Evolutionary conservation across 2,797 vertebrate species (phyloP).

Genomic region (Muscicapa striata): DNA sequence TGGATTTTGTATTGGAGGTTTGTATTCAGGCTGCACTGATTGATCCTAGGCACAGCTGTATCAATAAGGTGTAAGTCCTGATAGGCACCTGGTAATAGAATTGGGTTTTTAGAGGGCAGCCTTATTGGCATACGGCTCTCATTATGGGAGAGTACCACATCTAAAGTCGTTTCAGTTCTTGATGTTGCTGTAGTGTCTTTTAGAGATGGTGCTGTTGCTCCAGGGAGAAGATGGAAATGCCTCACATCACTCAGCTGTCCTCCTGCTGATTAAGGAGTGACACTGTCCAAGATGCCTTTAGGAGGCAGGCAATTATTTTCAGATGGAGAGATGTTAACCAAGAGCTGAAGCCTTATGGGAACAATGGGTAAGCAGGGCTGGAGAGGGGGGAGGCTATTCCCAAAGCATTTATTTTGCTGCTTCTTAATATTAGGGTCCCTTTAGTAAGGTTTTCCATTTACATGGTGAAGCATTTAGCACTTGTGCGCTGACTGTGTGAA

Average conservation of each 20-base stretch:
- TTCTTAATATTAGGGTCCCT: neutral
- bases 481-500: neutral
- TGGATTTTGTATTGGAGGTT: constrained; percentile 1
- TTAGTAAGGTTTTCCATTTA: neutral
- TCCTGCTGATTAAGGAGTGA: constrained; percentile 34
- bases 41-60: neutral
- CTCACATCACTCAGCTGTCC: constrained; percentile 18
- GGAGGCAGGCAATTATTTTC: constrained; percentile 58
- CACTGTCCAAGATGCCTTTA: neutral
- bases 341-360: neutral
- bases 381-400: neutral
- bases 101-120: neutral
- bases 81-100: neutral
- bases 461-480: neutral
- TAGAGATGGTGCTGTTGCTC: neutral
- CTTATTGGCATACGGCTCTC: neutral
- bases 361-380: neutral
- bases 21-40: neutral
- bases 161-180: constrained; percentile 12
- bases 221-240: constrained; percentile 37
- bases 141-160: neutral
- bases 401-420: neutral
- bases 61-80: neutral
- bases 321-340: neutral
- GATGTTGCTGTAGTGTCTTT: neutral